These are phyloP conservation scores for Dendroctonus ponderosae DNA, from an alignment of 1,140 invertebrate genomes.

Conservation along the genomic window DNA sequence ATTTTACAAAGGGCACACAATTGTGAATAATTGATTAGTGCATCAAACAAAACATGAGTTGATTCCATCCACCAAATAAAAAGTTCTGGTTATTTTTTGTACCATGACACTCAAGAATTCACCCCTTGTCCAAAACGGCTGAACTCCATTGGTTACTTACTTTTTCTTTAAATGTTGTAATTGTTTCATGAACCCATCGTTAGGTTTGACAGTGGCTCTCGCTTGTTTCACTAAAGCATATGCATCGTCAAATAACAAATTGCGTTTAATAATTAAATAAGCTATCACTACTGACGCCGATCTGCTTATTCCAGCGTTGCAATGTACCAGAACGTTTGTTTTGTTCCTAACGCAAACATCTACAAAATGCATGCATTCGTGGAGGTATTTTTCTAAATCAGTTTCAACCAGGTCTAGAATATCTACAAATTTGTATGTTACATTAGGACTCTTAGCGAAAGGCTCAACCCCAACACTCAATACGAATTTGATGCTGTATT, in stretches of 20 bases:
- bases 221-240: constrained; percentile 65
- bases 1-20: too few species aligned
- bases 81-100: too few species aligned
- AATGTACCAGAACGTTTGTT: constrained; percentile 80
- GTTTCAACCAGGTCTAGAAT: constrained; percentile 73
- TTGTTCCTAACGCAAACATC: constrained; percentile 47
- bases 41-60: too few species aligned
- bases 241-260: constrained; percentile 67
- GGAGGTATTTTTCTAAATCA: constrained; percentile 55
- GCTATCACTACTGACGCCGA: constrained; percentile 80
- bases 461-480: constrained; percentile 69
- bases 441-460: constrained; percentile 49
- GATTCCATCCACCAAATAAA: too few species aligned
- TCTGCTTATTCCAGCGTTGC: constrained; percentile 87
- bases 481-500: constrained; percentile 67
- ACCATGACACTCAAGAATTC: too few species aligned
- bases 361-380: constrained; percentile 61
- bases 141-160: too few species aligned
- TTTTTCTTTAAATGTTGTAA: constrained; percentile 47
- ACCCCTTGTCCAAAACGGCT: too few species aligned
- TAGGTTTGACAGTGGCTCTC: constrained; percentile 71
- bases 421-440: constrained; percentile 58
- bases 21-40: too few species aligned
- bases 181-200: constrained; percentile 75
- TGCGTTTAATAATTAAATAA: constrained; percentile 73